Evolutionary conservation across 1,140 invertebrate species (phyloP), one percentile per base, ranked within the genome.

Genomic region (Octopus bimaculoides): DNA sequence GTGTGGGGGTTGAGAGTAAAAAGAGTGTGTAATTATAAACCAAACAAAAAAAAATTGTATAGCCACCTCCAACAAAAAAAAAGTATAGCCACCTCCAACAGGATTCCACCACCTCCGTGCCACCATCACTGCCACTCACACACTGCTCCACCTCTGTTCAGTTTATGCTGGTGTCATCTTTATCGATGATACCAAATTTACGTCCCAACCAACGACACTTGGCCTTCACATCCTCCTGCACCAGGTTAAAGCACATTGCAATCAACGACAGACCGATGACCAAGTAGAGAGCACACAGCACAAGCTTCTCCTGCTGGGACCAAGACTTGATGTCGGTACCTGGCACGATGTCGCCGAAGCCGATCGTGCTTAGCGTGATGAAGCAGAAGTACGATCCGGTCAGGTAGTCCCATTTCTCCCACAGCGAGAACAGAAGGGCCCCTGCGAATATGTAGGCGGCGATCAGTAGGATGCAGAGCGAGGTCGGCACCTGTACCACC

Each of bases 171-270:
- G 77, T 41, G 10, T 56, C 56, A 54, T 53, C 78, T 83, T 85
- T 85, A 12, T 86, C 84, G 26, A 87, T 86, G 54, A 88, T 86
- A 12, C 88, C 87, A 52, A 89, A 81, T 79, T 87, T 87, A 77
- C 82, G 83, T 53, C 87, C 88, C 10, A 95, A 90, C 41, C 93
- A 92, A 77, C 94, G 92, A 83, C 96, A 93, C 89, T 96, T 97
- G 20, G 83, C 85, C 80, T 88, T 88, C 1, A 97, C 94, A 89
- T 97, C 95, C 89, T 98, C 95, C 92, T 97, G 96, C 95, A 98
- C 97, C 54, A 99, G 92, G 92, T 99, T 98, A 91, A 99, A 99
- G 90, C 97, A 99, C 98, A 99, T 99, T 83, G 97, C 97, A 75
- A 99, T 96, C 2, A 99, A 91, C 1, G 98, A 97, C 94, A 99